Evolutionary conservation across 2,113 vertebrate species (phyloP), one percentile per base, ranked within the genome.

Genomic region (Calyptomena viridis): DNA sequence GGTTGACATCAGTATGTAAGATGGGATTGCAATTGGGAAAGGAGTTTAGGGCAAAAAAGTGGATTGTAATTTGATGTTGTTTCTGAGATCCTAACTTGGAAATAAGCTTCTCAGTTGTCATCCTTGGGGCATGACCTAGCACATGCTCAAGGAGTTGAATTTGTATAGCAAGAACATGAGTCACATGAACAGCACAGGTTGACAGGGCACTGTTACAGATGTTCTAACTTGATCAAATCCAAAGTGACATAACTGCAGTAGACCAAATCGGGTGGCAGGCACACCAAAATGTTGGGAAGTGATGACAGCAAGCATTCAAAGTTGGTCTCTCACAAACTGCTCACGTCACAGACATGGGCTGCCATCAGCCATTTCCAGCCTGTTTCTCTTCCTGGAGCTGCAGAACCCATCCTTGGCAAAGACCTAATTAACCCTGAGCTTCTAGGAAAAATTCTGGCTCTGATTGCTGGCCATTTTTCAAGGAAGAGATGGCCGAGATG

Each of bases 281-380:
- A 49, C n/a, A 31, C 5, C 16, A 42, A 72, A 52, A 37, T 7
- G 4, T 4, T 12, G 12, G 24, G 37, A 56, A 31, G 22, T 2
- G 4, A 20, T 19, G 14, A 59, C 14, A 72, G 8, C n/a, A 56
- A 49, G 8, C 20, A 5, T 37, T 73, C 59, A 22, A 14, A 53
- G 53, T 2, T 31, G 5, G 6, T n/a, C 9, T 81, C 7, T 46
- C 46, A 42, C 9, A 5, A 24, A 27, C 20, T 11, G 7, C 17
- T 84, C 13, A 4, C 0, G 0, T 6, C 0, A 0, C 31, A 68
- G 23, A 16, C 0, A 0, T 33, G 64, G 27, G 27, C 22, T 69
- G 37, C 15, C 1, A 2, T n/a, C 13, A 53, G 35, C 27, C 9
- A 8, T 66, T 39, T 69, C 55, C 50, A 73, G 59, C 3, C 14